Evolutionary conservation across 2,113 vertebrate species (phyloP).

Genomic region (Muntiacus reevesi): DNA sequence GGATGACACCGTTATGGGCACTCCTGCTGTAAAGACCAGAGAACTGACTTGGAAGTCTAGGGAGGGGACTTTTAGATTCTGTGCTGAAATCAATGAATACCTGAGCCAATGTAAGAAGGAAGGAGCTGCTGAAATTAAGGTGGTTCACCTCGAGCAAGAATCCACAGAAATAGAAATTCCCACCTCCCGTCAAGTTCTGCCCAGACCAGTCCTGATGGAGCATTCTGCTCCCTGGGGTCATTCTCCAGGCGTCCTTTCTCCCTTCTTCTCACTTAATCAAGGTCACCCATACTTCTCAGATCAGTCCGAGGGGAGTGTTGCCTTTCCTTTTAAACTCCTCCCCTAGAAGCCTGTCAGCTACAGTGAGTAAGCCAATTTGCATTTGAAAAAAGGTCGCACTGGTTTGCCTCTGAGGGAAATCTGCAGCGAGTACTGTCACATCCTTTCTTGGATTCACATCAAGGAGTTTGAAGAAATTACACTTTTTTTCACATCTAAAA

Average conservation of each 20-base stretch:
- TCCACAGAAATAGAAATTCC: background rate
- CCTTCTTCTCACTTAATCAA: background rate
- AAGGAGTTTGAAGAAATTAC: slow-evolving; percentile 72
- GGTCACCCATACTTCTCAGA: background rate
- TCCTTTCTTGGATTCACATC: slow-evolving; percentile 79
- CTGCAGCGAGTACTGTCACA: slow-evolving; percentile 75
- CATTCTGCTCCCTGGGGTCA: background rate
- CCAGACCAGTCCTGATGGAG: background rate
- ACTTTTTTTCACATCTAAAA: slow-evolving; percentile 73
- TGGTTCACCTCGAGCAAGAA: background rate
- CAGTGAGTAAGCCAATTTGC: slow-evolving; percentile 73
- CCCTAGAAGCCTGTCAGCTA: slow-evolving; percentile 40
- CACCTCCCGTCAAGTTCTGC: background rate
- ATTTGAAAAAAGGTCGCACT: slow-evolving; percentile 71
- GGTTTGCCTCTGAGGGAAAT: slow-evolving; percentile 74
- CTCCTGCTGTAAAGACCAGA: background rate
- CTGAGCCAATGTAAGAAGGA: background rate
- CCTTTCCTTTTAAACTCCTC: slow-evolving; percentile 52
- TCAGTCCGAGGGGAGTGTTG: background rate
- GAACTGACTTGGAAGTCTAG: background rate
- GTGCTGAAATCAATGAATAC: background rate
- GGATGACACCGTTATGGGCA: background rate
- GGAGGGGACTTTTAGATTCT: background rate
- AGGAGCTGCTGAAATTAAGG: background rate
- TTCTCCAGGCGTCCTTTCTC: slow-evolving; percentile 12